These are phyloP conservation scores for Bombus terrestris DNA, from an alignment of 1,140 invertebrate species.

Conservation along the genomic window DNA sequence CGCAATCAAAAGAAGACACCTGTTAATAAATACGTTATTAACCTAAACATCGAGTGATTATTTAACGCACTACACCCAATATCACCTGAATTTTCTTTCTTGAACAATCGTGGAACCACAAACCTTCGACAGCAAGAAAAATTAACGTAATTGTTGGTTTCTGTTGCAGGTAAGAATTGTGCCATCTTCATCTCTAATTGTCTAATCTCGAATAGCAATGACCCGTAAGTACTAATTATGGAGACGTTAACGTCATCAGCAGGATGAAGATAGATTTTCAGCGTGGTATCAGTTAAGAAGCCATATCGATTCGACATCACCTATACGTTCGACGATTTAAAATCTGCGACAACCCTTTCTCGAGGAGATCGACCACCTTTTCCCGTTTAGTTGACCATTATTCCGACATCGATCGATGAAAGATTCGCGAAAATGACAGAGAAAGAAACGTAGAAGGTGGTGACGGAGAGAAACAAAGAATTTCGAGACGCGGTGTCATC, in stretches of 20 bases:
- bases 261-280: conserved; percentile 23
- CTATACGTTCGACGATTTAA: conserved; percentile 26
- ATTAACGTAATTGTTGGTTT: not conserved
- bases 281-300: conserved; percentile 23
- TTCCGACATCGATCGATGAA: conserved; percentile 23
- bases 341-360: conserved; percentile 34
- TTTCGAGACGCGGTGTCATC: conserved; percentile 54
- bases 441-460: not conserved
- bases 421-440: not conserved
- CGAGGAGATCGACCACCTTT: conserved; percentile 36
- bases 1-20: too few relatives aligned
- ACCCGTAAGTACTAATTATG: conserved; percentile 58
- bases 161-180: conserved; percentile 43
- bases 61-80: too few relatives aligned
- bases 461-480: not conserved
- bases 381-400: conserved; percentile 60
- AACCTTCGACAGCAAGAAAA: not conserved
- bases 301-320: conserved; percentile 11
- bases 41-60: too few relatives aligned
- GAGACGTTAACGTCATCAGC: conserved; percentile 24
- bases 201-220: not conserved
- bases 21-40: too few relatives aligned
- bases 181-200: not conserved
- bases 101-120: not conserved
- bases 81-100: not conserved